A percentile compares a stretch with the other conserved stretches of the same genome.
Evolutionary conservation across 2,888 invertebrate genomes (phyloP).

Genomic region (Cephonodes hylas): DNA sequence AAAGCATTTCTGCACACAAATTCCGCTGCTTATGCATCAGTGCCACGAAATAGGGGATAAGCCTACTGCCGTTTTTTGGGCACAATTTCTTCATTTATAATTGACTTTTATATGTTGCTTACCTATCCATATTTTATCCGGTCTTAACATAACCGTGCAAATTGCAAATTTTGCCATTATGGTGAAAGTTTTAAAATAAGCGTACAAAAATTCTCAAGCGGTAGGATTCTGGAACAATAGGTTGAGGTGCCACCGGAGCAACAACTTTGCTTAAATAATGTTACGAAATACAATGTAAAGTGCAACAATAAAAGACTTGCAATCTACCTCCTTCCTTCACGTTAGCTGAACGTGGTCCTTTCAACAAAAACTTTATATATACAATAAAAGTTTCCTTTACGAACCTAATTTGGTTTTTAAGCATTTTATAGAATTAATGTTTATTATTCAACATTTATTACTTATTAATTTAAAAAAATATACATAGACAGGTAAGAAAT

Average conservation of each 20-base stretch:
- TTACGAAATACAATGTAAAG: not conserved
- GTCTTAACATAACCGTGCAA: too few species aligned
- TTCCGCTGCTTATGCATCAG: too few species aligned
- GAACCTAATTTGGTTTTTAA: not conserved
- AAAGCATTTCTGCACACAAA: too few species aligned
- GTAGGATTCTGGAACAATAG: not conserved
- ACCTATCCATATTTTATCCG: too few species aligned
- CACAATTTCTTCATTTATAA: too few species aligned
- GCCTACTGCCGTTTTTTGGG: too few species aligned
- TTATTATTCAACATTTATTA: too few species aligned
- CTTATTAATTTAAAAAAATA: too few species aligned
- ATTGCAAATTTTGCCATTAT: not conserved
- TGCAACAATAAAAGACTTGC: not conserved
- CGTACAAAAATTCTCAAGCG: not conserved
- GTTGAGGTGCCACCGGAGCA: not conserved
- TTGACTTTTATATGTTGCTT: too few species aligned
- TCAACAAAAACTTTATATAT: not conserved
- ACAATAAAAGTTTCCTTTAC: not conserved
- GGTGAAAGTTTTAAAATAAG: not conserved
- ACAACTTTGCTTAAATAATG: not conserved
- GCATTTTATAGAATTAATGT: not conserved
- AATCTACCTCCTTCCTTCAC: not conserved
- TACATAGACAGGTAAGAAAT: too few species aligned
- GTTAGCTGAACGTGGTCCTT: not conserved
- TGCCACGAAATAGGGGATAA: too few species aligned